A percentile compares a stretch with the other conserved stretches of the same genome.
These are phyloP conservation scores for Diadegma fenestrale DNA, from an alignment of 2,888 invertebrate species.

Conservation along the genomic window DNA sequence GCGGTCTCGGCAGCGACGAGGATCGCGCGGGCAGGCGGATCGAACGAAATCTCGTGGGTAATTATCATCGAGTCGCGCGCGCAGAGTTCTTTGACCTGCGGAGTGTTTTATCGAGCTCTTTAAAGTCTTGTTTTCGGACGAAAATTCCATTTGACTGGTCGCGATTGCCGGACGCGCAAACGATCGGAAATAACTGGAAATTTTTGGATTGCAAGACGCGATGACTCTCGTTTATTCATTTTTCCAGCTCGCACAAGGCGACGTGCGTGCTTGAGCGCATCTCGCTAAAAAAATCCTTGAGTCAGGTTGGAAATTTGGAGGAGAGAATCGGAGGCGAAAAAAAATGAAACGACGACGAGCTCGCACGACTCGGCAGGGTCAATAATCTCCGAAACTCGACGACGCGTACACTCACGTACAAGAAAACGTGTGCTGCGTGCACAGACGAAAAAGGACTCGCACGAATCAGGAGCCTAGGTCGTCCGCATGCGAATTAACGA, in stretches of 20 bases:
- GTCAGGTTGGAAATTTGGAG: slow-evolving; percentile 68
- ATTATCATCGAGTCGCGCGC: not conserved
- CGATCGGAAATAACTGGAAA: not conserved
- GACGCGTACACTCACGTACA: slow-evolving; percentile 31
- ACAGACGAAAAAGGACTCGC: slow-evolving; percentile 30
- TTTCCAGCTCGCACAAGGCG: not conserved
- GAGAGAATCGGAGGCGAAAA: slow-evolving; percentile 10
- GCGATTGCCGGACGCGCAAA: not conserved
- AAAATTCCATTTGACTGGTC: not conserved
- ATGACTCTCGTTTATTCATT: not conserved
- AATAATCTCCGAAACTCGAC: slow-evolving; percentile 75
- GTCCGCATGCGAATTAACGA: slow-evolving; percentile 37
- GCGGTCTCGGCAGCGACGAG: not conserved
- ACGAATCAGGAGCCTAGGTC: slow-evolving; percentile 3
- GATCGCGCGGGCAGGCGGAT: not conserved
- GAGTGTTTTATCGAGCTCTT: not conserved
- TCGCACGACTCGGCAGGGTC: slow-evolving; percentile 70
- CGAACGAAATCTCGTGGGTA: slow-evolving; percentile 5
- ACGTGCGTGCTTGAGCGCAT: slow-evolving; percentile 36
- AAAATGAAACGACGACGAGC: too few species aligned
- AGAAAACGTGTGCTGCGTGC: too few species aligned
- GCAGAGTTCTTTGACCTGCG: slow-evolving; percentile 24
- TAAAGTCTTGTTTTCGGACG: not conserved
- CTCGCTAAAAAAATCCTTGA: slow-evolving; percentile 69
- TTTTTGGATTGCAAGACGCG: too few species aligned